A percentile compares a stretch with the other conserved stretches of the same genome.
These are phyloP conservation scores for Pterocles orientalis DNA, from an alignment of 2,113 vertebrate genomes.

Conservation along the genomic window DNA sequence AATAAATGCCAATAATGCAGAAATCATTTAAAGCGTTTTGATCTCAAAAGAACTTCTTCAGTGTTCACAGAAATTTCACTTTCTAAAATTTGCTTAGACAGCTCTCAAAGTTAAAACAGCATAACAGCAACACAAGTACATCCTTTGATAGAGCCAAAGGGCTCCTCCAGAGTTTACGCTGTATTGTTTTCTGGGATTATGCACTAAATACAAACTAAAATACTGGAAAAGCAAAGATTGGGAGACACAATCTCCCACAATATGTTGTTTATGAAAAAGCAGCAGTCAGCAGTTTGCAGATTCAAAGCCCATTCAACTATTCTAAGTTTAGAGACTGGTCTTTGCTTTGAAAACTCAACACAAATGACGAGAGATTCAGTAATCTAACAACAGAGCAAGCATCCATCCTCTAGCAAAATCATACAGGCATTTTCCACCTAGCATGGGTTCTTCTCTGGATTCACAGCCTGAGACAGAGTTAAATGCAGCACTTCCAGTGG, in stretches of 20 bases:
- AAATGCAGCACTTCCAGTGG: neutral
- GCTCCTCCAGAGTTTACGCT: neutral
- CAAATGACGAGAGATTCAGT: neutral
- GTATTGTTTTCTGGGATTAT: neutral
- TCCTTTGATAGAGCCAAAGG: neutral
- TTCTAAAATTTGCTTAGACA: neutral
- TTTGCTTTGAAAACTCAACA: neutral
- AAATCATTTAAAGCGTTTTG: neutral
- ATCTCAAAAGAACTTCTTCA: neutral
- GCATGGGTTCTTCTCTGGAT: fast-evolving
- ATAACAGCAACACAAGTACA: neutral
- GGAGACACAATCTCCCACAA: neutral
- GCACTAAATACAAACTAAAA: neutral
- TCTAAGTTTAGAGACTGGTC: neutral
- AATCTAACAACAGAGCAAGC: neutral
- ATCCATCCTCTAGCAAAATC: neutral
- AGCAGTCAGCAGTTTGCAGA: neutral
- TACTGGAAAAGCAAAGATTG: neutral
- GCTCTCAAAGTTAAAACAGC: neutral
- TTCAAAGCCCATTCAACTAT: neutral
- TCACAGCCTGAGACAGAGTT: fast-evolving
- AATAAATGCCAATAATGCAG: neutral
- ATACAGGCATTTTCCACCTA: neutral
- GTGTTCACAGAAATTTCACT: neutral
- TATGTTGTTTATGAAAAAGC: fast-evolving